Evolutionary conservation across 2,888 invertebrate genomes (phyloP).

Genomic region (Pediacus dermestoides): DNA sequence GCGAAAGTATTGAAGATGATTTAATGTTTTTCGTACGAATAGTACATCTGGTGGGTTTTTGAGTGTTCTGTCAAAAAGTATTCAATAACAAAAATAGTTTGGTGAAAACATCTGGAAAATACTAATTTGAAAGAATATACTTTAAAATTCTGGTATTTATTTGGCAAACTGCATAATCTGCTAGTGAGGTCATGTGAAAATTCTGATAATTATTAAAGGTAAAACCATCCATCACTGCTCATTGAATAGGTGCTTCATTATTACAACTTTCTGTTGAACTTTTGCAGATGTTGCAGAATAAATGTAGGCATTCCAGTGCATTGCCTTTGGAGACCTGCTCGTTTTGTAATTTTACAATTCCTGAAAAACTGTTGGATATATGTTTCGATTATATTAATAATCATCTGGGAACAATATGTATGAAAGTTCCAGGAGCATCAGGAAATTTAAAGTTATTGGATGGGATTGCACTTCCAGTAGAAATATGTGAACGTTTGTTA

Average conservation of each 20-base stretch:
- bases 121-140: too few relatives aligned
- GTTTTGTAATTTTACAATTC: constrained; percentile 48
- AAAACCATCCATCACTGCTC: too few relatives aligned
- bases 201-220: too few relatives aligned
- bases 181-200: too few relatives aligned
- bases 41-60: constrained; percentile 21
- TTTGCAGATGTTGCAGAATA: constrained; percentile 28
- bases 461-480: constrained; percentile 64
- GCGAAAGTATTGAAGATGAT: too few relatives aligned
- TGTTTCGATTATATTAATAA: constrained; percentile 62
- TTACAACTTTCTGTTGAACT: too few relatives aligned
- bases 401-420: constrained; percentile 61
- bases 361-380: constrained; percentile 61
- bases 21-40: too few relatives aligned
- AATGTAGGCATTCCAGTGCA: constrained; percentile 45
- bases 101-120: constrained; percentile 40
- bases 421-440: constrained; percentile 33
- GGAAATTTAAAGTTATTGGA: constrained; percentile 55
- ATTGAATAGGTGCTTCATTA: too few relatives aligned
- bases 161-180: too few relatives aligned
- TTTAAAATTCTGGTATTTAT: too few relatives aligned
- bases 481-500: constrained; percentile 69
- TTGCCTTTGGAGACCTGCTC: constrained; percentile 46
- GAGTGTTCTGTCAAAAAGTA: constrained; percentile 38
- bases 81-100: constrained; percentile 45